These are phyloP conservation scores for Clarias platycephalus DNA, from an alignment of 2,797 vertebrate species.

Conservation along the genomic window DNA sequence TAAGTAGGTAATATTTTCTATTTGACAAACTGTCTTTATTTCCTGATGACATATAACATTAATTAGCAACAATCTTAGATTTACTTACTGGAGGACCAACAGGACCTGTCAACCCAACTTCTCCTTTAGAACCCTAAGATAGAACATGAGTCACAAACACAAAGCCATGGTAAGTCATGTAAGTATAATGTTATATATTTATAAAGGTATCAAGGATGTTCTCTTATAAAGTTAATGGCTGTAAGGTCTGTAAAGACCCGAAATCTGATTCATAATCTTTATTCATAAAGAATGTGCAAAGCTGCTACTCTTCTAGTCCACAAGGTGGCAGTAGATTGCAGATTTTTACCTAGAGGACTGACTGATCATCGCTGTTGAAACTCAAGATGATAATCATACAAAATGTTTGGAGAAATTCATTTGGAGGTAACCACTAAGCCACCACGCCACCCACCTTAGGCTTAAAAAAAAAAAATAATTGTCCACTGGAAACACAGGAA, in stretches of 20 bases:
- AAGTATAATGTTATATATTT: background rate
- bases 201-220: background rate
- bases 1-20: background rate
- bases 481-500: background rate
- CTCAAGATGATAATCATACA: background rate
- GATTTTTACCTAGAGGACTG: background rate
- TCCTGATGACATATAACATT: background rate
- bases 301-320: background rate
- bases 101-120: slow-evolving; percentile 71
- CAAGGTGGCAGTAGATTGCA: background rate
- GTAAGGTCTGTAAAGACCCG: background rate
- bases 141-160: slow-evolving; percentile 16
- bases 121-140: slow-evolving; percentile 77
- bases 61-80: background rate
- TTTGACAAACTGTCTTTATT: background rate
- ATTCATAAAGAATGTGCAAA: background rate
- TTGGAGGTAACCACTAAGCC: no score
- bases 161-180: background rate
- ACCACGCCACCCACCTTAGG: no score
- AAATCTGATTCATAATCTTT: background rate
- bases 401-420: background rate
- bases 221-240: background rate
- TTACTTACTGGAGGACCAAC: slow-evolving; percentile 65
- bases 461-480: no score
- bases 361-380: background rate